Conservation (phyloP, 2,888 invertebrate species). For the Orchesellides sinensis region DNA sequence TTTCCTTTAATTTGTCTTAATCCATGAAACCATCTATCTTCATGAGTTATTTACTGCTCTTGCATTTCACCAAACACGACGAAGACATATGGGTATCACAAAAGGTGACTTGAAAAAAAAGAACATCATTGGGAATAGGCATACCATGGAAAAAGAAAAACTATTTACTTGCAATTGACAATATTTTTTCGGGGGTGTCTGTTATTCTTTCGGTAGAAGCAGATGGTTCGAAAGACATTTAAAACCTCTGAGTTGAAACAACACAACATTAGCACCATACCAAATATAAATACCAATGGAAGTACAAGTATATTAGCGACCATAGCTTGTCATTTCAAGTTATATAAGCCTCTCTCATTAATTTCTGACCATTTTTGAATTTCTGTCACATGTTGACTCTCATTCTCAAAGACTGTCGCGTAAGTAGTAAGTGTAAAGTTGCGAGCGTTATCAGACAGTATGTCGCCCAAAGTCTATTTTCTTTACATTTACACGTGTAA, state of each 20-base stretch:
- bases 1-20: constrained; percentile 8
- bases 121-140: too few species aligned
- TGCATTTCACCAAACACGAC: neutral
- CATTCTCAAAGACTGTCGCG: too few species aligned
- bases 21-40: neutral
- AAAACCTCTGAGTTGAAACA: too few species aligned
- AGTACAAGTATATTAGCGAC: too few species aligned
- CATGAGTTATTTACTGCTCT: constrained; percentile 7
- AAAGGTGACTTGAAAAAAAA: neutral
- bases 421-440: neutral
- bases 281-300: neutral
- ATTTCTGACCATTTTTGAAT: too few species aligned
- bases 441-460: neutral
- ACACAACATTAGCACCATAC: neutral
- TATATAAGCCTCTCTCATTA: too few species aligned
- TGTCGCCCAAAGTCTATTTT: neutral
- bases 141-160: neutral
- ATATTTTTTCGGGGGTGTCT: neutral
- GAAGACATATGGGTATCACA: constrained; percentile 6
- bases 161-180: neutral
- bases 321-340: too few species aligned
- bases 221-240: neutral
- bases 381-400: too few species aligned
- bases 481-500: neutral
- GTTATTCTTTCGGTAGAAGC: neutral